These are phyloP conservation scores for Anastatus disparis DNA, from an alignment of 1,140 invertebrate species.

Conservation along the genomic window DNA sequence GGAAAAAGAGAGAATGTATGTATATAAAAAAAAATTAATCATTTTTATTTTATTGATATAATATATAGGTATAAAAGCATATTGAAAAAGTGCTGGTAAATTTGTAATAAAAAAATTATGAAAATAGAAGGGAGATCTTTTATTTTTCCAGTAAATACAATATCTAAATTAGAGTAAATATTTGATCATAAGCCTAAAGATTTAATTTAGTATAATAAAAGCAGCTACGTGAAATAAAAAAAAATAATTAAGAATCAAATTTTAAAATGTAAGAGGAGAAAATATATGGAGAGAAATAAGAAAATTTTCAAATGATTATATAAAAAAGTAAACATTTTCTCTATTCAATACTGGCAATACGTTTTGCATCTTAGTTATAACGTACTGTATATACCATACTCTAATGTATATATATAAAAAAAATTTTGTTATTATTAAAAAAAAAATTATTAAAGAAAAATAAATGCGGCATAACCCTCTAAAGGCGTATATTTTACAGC, in stretches of 20 bases:
- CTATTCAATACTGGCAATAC: constrained; percentile 49
- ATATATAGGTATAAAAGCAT: neutral
- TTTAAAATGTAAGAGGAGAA: constrained; percentile 1
- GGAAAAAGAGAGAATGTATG: constrained; percentile 28
- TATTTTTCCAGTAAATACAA: constrained; percentile 17
- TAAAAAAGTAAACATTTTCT: constrained; percentile 48
- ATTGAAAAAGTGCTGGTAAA: constrained; percentile 19
- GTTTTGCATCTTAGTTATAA: constrained; percentile 27
- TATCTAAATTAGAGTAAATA: constrained; percentile 16
- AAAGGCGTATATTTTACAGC: constrained; percentile 67
- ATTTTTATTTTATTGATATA: no score
- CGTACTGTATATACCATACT: neutral
- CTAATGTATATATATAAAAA: constrained; percentile 40
- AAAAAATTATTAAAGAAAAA: constrained; percentile 47
- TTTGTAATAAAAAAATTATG: constrained; percentile 1
- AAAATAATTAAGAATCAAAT: neutral
- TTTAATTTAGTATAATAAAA: constrained; percentile 12
- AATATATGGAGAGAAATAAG: constrained; percentile 13
- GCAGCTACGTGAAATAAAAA: neutral
- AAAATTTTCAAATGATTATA: constrained; percentile 30
- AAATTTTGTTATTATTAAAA: no score
- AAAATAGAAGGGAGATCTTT: neutral
- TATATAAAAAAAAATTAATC: no score
- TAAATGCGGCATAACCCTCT: constrained; percentile 64
- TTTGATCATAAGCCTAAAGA: constrained; percentile 27